phyloP scores from a whole-genome alignment of 2,797 vertebrate genomes.

The Chaetophractus vellerosus region DNA sequence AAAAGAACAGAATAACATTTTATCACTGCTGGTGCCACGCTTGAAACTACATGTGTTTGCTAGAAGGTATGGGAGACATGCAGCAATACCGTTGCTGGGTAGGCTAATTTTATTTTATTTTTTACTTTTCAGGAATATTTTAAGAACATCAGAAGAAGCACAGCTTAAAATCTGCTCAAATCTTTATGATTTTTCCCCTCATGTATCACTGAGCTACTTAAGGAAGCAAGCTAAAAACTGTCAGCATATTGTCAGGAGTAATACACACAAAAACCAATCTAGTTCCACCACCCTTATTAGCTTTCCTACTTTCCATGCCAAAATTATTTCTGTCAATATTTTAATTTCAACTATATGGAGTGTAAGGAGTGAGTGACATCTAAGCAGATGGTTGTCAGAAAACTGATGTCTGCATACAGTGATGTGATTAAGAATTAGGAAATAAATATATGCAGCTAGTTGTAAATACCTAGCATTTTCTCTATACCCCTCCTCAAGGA shows the following conservation, averaged over 20 bases:
- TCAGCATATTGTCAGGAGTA: conserved; percentile 75
- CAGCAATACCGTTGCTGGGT: too few species aligned
- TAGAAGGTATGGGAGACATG: background rate
- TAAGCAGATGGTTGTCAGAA: conserved; percentile 89
- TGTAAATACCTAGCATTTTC: conserved; percentile 78
- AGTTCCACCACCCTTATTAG: conserved; percentile 80
- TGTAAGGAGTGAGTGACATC: conserved; percentile 89
- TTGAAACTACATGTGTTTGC: background rate
- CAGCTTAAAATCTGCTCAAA: background rate
- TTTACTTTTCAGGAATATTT: conserved; percentile 40
- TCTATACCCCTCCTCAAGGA: conserved; percentile 37
- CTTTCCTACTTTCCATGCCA: conserved; percentile 87
- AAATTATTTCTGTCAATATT: conserved; percentile 91
- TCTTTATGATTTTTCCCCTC: conserved; percentile 66
- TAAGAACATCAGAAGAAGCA: conserved; percentile 52
- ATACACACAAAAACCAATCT: conserved; percentile 80
- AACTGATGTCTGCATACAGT: conserved; percentile 85
- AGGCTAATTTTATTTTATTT: background rate
- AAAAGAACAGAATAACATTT: background rate
- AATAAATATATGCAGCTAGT: conserved; percentile 78
- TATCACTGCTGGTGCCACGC: background rate
- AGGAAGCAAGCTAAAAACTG: conserved; percentile 67
- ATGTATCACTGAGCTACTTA: conserved; percentile 34
- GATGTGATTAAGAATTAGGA: conserved; percentile 87
- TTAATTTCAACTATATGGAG: conserved; percentile 87